Conservation (phyloP, 92 coral and sea anemone species). For the Actinostola sp. region DNA sequence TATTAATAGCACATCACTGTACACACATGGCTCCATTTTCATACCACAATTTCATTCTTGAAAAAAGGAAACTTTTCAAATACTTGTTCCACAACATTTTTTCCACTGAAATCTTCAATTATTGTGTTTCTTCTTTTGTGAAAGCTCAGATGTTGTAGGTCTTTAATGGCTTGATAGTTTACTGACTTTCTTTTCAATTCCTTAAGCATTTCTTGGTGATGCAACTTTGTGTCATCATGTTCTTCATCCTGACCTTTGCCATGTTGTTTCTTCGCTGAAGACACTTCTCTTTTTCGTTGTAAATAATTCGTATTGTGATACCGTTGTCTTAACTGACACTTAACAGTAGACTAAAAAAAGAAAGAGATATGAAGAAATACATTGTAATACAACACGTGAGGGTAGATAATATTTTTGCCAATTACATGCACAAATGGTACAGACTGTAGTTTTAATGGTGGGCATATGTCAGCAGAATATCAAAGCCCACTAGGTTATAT, state of each 20-base stretch:
- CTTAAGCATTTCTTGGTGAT: constrained; percentile 11
- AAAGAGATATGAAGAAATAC: not conserved
- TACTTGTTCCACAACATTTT: constrained; percentile 24
- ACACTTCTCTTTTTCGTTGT: not conserved
- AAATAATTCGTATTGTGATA: constrained; percentile 2
- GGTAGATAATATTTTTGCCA: not conserved
- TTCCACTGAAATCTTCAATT: constrained; percentile 18
- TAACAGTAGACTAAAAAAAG: constrained; percentile 12
- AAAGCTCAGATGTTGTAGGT: constrained; percentile 35
- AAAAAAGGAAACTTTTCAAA: constrained; percentile 43
- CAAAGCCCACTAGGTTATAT: not conserved
- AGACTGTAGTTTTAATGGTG: not conserved
- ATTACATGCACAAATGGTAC: not conserved
- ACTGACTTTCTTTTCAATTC: constrained; percentile 19
- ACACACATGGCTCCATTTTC: no score
- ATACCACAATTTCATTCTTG: constrained; percentile 28
- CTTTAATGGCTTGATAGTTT: constrained; percentile 21
- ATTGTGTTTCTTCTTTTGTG: constrained; percentile 7
- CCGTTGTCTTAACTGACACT: not conserved
- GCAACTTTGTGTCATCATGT: constrained; percentile 5
- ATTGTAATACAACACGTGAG: no score
- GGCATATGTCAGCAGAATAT: no score
- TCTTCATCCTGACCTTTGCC: not conserved
- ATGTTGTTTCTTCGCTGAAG: not conserved
- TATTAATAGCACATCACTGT: no score